Evolutionary conservation across 2,113 vertebrate genomes (phyloP), one percentile per base, ranked within the genome.

Genomic region (Brienomyrus longianalis): DNA sequence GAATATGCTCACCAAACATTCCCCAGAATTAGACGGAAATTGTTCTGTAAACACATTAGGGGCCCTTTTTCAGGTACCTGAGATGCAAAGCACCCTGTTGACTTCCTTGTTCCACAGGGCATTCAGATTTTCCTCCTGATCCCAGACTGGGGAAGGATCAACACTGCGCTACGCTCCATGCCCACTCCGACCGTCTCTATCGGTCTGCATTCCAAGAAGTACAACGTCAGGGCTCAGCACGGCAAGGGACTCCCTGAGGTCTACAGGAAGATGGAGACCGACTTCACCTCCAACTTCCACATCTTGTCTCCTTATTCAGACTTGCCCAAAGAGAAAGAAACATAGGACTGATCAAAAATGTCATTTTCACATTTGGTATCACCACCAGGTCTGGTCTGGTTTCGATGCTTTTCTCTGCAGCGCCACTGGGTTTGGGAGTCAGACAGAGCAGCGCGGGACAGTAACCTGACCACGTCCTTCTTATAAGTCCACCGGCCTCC

Each of bases 261-360:
- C 2, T 89, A 89, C 88, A 88, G 45, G 59, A 66, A 50, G 62
- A 88, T 74, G 56, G 66, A 80, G 88, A 89, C 70, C 6, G 48
- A 80, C 1, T 89, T 89, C 27, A 39, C 27, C 10, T 80, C 70
- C 15, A 89, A 48, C 48, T 35, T 51, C 47, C 70, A 50, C 10
- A 15, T 59, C 45, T 43, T 52, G 11, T 10, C 54, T 11, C 21
- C 9, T 10, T 43, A 47, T 70, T 11, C n/a, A 19, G 10, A 51
- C 66, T 39, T 45, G 45, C 6, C 17, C 48, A 80, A 31, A 51
- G 66, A 80, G 70, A 52, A 39, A n/a, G 27, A 77, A 27, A 7
- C 10, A 7, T 89, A 52, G 7, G 66, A 35, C 13, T 39, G 15
- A 13, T 47, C 3, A 43, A 1, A 47, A 8, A 11, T 17, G 19